Conservation (phyloP, 2,888 invertebrate species). For the Athetis lepigone region DNA sequence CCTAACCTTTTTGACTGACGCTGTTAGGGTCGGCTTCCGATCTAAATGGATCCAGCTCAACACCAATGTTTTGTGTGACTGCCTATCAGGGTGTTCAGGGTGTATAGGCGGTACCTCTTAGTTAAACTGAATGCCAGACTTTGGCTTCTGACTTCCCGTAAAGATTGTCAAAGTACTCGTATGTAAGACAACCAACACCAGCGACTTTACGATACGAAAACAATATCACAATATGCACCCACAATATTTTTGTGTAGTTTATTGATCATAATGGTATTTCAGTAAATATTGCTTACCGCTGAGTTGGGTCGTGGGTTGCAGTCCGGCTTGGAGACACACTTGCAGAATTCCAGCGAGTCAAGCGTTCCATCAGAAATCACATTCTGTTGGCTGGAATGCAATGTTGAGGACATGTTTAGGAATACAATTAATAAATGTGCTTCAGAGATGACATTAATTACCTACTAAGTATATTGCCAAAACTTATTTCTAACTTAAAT, state of each 20-base stretch:
- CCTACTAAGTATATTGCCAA: background rate
- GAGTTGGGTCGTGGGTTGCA: conserved; percentile 74
- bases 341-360: conserved; percentile 80
- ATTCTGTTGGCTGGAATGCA: conserved; percentile 30
- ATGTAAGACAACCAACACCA: too few relatives aligned
- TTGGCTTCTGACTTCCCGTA: too few relatives aligned
- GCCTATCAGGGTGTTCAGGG: too few relatives aligned
- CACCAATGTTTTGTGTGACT: too few relatives aligned
- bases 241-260: background rate
- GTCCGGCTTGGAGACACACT: conserved; percentile 75
- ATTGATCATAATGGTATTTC: background rate
- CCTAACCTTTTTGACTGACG: too few relatives aligned
- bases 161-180: too few relatives aligned
- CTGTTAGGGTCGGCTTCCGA: too few relatives aligned
- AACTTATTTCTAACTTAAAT: background rate
- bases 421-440: background rate
- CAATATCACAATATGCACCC: background rate
- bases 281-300: conserved; percentile 63
- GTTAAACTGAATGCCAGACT: too few relatives aligned
- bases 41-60: too few relatives aligned
- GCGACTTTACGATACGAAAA: too few relatives aligned
- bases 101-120: too few relatives aligned
- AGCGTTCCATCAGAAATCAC: conserved; percentile 74
- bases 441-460: background rate
- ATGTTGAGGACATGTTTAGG: background rate